Conservation (phyloP, 1,140 invertebrate species). For the Hesperophylax magnus region DNA sequence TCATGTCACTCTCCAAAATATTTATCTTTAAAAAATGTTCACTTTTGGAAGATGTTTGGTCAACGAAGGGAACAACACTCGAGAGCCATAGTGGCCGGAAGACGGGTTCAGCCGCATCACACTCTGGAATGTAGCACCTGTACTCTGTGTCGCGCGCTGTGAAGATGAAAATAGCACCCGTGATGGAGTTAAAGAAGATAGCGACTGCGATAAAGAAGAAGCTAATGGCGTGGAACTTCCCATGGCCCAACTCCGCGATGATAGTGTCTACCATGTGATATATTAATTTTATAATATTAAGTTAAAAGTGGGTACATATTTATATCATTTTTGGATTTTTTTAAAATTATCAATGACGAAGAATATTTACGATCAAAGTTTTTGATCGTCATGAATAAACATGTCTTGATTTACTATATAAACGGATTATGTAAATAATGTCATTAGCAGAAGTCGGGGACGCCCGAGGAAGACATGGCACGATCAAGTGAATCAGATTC, state of each 20-base stretch:
- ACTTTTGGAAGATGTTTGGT: constrained; percentile 67
- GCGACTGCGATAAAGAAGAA: constrained; percentile 70
- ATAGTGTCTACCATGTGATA: constrained; percentile 55
- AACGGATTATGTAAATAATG: no score
- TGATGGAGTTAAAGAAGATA: constrained; percentile 70
- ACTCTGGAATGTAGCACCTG: constrained; percentile 74
- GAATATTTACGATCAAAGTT: no score
- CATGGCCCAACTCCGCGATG: constrained; percentile 63
- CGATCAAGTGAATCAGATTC: no score
- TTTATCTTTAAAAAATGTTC: constrained; percentile 61
- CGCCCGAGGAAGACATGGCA: no score
- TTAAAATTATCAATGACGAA: no score
- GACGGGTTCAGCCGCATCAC: constrained; percentile 60
- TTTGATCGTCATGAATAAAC: no score
- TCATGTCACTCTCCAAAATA: constrained; percentile 37
- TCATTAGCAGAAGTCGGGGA: no score
- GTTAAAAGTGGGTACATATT: no score
- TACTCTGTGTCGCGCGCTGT: constrained; percentile 69
- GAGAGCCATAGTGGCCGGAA: constrained; percentile 67
- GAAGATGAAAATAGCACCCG: constrained; percentile 70
- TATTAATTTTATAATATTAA: no score
- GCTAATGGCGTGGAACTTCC: constrained; percentile 70
- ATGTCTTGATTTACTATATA: no score
- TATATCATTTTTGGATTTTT: no score
- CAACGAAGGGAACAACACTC: constrained; percentile 64